phyloP scores from a whole-genome alignment of 2,888 invertebrate genomes.

The Cylindroiulus punctatus region DNA sequence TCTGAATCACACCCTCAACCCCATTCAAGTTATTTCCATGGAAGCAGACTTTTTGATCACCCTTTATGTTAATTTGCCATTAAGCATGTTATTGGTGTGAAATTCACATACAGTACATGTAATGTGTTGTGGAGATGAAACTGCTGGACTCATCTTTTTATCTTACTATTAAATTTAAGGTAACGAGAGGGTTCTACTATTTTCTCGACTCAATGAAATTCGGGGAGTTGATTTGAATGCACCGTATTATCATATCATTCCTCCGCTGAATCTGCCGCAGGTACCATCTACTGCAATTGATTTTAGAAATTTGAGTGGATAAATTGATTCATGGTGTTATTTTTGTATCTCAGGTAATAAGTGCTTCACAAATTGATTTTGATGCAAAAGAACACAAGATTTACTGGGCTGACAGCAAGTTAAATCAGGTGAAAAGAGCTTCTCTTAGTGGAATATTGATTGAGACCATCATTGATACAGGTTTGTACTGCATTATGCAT shows the following conservation, averaged over 20 bases:
- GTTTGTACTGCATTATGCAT: conserved; percentile 63
- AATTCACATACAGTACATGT: too few species aligned
- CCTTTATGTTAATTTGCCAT: too few species aligned
- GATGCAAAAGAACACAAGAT: conserved; percentile 74
- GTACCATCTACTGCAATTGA: conserved; percentile 59
- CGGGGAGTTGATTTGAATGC: conserved; percentile 82
- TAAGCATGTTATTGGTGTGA: too few species aligned
- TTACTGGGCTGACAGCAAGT: conserved; percentile 82
- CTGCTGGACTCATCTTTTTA: too few species aligned
- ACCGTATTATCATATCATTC: conserved; percentile 81
- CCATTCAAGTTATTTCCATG: too few species aligned
- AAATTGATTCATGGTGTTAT: not conserved
- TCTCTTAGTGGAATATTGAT: conserved; percentile 76
- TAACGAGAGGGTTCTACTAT: conserved; percentile 82
- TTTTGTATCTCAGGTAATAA: conserved; percentile 68
- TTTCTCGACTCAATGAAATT: conserved; percentile 80
- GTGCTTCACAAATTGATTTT: conserved; percentile 78
- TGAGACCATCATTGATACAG: conserved; percentile 79
- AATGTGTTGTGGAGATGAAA: too few species aligned
- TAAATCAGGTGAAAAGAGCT: conserved; percentile 78
- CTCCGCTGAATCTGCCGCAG: conserved; percentile 79
- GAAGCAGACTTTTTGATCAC: too few species aligned
- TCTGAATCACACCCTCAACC: too few species aligned
- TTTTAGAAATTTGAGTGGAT: not conserved
- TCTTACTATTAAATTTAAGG: conserved; percentile 65